Base-by-base conservation (phyloP, 53 echinoderm and acorn worm species). In the Paelopatides confundens region DNA sequence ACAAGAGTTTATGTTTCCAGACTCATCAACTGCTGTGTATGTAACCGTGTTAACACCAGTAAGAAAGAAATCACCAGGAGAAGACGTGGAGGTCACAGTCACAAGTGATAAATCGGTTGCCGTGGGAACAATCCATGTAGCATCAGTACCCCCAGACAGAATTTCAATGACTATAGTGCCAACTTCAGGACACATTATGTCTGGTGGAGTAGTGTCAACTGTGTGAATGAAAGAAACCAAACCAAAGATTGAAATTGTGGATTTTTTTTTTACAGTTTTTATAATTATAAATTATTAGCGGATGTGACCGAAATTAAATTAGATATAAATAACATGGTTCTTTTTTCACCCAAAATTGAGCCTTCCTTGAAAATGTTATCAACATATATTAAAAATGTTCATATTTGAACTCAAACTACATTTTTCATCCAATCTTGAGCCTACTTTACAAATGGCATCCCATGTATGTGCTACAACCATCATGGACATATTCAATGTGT, bases 31-130 rank as follows among this genome's bases (percentile, higher is more conserved):
- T 28, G 79, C 79, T 17, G 50, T 79, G 53, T 31, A 79, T 48
- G 79, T 79, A 0, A 79, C 79, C 5, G 54, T 24, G n/a, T 52
- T 79, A 4, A 31, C 33, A 3, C 79, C 79, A 21, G 79, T 79
- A 27, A 52, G 12, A n/a, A 79, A 79, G 79, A 79, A 79, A 3
- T 17, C 51, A 29, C 79, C 89, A 53, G 82, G 58, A 26, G 35
- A 11, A 38, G 11, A 2, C 4, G 5, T 30, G 40, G 35, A 83
- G 14, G 65, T 29, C 13, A 51, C 35, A 0, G 33, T 35, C 17
- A 76, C n/a, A 28, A 21, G 33, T 43, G 94, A 89, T 76, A 89
- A 62, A 53, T 94, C 91, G 17, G 82, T 89, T 13, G 94, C 94
- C 37, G 87, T 74, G 15, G 87, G 91, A 27, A 82, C 68, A 2